phyloP scores from a whole-genome alignment of 2,797 vertebrate species.

The Chiloscyllium punctatum region DNA sequence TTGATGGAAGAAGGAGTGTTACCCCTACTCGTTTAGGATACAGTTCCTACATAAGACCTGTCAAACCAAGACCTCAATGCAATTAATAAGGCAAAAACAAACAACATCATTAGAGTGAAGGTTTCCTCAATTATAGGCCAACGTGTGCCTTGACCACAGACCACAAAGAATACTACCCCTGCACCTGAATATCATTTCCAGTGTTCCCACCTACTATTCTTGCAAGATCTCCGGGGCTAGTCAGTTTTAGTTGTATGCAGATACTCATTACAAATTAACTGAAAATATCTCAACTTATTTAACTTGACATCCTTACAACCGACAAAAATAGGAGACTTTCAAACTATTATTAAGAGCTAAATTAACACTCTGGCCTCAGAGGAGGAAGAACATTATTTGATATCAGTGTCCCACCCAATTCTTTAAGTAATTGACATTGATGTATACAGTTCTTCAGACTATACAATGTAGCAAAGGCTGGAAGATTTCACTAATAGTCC shows the following conservation, averaged over 20 bases:
- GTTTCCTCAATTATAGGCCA: not conserved
- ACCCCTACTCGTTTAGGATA: not conserved
- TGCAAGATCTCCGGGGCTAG: not conserved
- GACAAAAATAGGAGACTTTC: not conserved
- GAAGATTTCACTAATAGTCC: not conserved
- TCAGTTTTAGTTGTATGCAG: not conserved
- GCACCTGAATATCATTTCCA: not conserved
- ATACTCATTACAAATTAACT: not conserved
- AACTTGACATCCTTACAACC: not conserved
- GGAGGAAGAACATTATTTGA: not conserved
- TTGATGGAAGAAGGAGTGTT: not conserved
- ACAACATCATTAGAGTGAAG: no score
- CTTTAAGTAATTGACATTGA: not conserved
- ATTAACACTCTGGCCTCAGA: not conserved
- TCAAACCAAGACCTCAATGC: not conserved
- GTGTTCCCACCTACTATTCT: not conserved
- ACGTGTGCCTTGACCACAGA: not conserved
- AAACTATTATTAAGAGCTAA: not conserved
- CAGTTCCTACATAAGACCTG: not conserved
- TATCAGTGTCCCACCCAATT: not conserved
- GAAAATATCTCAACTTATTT: not conserved
- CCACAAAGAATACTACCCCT: not conserved
- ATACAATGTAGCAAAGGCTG: no score
- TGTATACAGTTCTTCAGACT: no score
- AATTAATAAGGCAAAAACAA: not conserved